Evolutionary conservation across 1,140 invertebrate genomes (phyloP).

Genomic region (Heliconius eleuchia): DNA sequence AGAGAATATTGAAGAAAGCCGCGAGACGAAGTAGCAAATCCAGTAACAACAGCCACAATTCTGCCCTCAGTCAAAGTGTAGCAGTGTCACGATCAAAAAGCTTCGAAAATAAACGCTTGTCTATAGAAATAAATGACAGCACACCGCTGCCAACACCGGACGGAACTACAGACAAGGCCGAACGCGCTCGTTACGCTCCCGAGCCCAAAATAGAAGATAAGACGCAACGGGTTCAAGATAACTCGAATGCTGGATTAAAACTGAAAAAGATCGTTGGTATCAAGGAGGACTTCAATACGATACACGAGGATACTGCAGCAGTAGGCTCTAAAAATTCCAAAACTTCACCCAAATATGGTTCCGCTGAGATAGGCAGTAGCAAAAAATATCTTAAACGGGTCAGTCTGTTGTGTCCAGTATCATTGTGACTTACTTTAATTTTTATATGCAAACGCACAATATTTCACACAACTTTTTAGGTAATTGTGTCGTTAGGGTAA

Average conservation of each 20-base stretch:
- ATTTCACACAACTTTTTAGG: no score
- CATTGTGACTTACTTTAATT: neutral
- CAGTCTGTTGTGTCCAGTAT: conserved; percentile 36
- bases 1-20: conserved; percentile 70
- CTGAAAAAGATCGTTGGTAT: conserved; percentile 56
- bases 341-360: conserved; percentile 25
- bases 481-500: no score
- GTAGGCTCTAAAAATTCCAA: conserved; percentile 41
- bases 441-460: no score
- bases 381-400: conserved; percentile 74
- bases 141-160: conserved; percentile 58
- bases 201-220: conserved; percentile 50
- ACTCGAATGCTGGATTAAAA: conserved; percentile 29
- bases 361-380: conserved; percentile 41
- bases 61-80: conserved; percentile 44
- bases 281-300: conserved; percentile 51
- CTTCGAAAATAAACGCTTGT: conserved; percentile 60
- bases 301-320: conserved; percentile 26
- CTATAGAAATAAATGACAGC: conserved; percentile 60
- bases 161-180: conserved; percentile 48
- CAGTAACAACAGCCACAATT: conserved; percentile 62
- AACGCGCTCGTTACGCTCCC: conserved; percentile 36
- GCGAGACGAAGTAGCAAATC: conserved; percentile 67
- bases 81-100: conserved; percentile 61
- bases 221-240: conserved; percentile 26